Evolutionary conservation across 2,797 vertebrate genomes (phyloP).

Genomic region (Tadarida brasiliensis): DNA sequence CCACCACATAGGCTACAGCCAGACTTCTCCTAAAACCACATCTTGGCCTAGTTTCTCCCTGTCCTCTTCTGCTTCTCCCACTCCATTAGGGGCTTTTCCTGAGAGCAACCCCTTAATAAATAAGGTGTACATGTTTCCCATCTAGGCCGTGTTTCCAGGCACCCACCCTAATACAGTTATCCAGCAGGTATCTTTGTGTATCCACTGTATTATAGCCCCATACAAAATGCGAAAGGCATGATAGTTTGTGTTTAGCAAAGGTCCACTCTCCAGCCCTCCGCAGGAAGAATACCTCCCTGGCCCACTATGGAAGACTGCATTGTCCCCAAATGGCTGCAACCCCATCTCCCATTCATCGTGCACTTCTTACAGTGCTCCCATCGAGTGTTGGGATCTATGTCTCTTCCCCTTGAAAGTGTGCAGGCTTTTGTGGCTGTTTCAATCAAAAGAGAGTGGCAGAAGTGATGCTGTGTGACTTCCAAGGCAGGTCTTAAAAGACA

Average conservation of each 20-base stretch:
- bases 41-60: not conserved
- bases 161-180: not conserved
- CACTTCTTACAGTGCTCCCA: not conserved
- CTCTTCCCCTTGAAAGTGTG: not conserved
- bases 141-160: not conserved
- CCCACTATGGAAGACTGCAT: too few relatives aligned
- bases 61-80: not conserved
- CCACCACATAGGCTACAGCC: not conserved
- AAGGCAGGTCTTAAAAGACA: not conserved
- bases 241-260: not conserved
- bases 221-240: not conserved
- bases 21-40: not conserved
- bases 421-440: not conserved
- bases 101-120: not conserved
- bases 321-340: slow-evolving; percentile 2
- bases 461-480: not conserved
- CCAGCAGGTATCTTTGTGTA: not conserved
- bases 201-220: not conserved
- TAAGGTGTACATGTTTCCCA: not conserved
- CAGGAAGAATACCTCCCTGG: not conserved
- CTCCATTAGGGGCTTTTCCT: not conserved
- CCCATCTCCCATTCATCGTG: not conserved
- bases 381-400: not conserved
- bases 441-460: not conserved
- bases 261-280: not conserved